Conservation (phyloP, 1,140 invertebrate genomes). For the Helicoverpa zea region DNA sequence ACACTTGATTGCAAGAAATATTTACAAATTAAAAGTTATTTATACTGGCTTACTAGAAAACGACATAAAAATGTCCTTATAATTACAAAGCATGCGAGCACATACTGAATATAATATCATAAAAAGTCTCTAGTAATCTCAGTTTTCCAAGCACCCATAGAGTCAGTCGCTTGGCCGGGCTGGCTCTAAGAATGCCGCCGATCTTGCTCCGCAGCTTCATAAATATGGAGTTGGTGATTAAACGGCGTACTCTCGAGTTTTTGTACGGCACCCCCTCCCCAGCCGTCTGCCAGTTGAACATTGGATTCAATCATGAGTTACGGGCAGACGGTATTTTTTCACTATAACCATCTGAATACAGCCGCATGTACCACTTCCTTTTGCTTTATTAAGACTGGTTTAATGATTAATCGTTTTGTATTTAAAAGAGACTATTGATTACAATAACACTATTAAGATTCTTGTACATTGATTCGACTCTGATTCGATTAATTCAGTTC, state of each 20-base stretch:
- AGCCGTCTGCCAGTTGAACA: constrained; percentile 41
- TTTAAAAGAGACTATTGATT: constrained; percentile 22
- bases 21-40: constrained; percentile 29
- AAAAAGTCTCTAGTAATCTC: constrained; percentile 50
- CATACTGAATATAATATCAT: constrained; percentile 37
- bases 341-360: constrained; percentile 23
- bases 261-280: constrained; percentile 56
- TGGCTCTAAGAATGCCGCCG: constrained; percentile 75
- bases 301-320: constrained; percentile 49
- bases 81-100: constrained; percentile 26
- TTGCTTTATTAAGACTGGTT: constrained; percentile 18
- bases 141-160: constrained; percentile 48
- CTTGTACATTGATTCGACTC: constrained; percentile 18
- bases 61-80: constrained; percentile 25
- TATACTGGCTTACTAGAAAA: constrained; percentile 19
- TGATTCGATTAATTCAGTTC: constrained; percentile 10
- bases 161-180: constrained; percentile 32
- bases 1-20: constrained; percentile 12
- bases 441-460: constrained; percentile 36
- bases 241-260: constrained; percentile 65
- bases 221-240: constrained; percentile 81
- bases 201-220: constrained; percentile 67
- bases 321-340: constrained; percentile 28
- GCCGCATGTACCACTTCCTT: constrained; percentile 24
- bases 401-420: constrained; percentile 22